Conservation (phyloP, 2,113 vertebrate species). For the Puntigrus tetrazona region DNA sequence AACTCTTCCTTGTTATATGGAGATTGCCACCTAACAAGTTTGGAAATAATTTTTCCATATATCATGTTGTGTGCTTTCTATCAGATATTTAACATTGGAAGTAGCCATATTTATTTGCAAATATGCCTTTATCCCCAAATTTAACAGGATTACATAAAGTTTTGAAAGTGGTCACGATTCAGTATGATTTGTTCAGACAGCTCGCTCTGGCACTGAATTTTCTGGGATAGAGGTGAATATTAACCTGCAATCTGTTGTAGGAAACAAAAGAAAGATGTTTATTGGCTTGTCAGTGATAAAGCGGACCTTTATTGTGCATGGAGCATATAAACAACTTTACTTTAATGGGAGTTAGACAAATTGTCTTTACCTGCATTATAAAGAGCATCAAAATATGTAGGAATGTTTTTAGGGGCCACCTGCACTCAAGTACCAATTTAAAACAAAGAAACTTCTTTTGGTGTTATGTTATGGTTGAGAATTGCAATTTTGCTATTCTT, state of each 20-base stretch:
- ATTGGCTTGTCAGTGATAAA: neutral
- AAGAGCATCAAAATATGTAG: neutral
- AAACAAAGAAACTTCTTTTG: neutral
- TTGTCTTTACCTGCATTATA: too few species aligned
- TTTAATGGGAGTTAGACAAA: too few species aligned
- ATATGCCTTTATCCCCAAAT: neutral
- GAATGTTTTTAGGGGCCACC: neutral
- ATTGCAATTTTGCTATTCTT: neutral
- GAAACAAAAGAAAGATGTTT: neutral
- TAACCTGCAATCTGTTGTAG: neutral
- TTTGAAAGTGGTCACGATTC: neutral
- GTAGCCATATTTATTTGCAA: neutral
- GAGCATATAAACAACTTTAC: neutral
- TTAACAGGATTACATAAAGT: neutral
- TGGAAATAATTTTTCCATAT: too few species aligned
- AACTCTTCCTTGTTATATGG: too few species aligned
- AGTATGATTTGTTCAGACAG: neutral
- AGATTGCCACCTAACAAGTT: too few species aligned
- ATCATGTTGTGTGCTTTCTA: neutral
- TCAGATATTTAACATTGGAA: neutral
- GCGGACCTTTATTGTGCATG: neutral
- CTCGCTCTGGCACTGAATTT: neutral
- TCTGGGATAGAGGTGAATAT: constrained; percentile 4
- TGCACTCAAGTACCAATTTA: neutral
- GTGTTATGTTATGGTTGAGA: neutral